Evolutionary conservation across 2,113 vertebrate genomes (phyloP).

Genomic region (Cnemophilus loriae): DNA sequence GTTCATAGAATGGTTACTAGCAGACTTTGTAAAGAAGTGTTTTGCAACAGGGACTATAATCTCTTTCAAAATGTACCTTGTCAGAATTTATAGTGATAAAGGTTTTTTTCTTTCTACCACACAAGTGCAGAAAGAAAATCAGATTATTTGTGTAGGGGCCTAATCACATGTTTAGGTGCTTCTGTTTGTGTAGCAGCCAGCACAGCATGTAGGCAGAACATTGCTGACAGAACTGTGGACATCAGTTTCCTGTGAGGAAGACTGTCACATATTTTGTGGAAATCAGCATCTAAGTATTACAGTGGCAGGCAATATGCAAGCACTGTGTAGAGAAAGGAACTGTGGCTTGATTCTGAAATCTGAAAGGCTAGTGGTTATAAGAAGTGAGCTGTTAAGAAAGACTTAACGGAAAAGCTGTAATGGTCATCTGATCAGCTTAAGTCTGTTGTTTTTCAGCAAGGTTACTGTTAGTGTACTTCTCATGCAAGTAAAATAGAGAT

Average conservation of each 20-base stretch:
- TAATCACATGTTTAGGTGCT: not conserved
- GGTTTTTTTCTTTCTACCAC: not conserved
- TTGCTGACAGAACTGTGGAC: not conserved
- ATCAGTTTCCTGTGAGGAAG: not conserved
- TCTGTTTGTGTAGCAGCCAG: not conserved
- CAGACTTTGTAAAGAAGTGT: not conserved
- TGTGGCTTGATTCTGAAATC: not conserved
- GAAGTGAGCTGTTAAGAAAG: not conserved
- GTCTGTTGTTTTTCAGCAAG: not conserved
- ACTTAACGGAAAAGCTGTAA: not conserved
- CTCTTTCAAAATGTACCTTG: not conserved
- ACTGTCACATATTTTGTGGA: not conserved
- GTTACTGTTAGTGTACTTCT: not conserved
- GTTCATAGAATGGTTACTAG: not conserved
- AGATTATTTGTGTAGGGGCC: not conserved
- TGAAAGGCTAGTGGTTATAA: not conserved
- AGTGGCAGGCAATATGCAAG: not conserved
- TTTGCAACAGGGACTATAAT: not conserved
- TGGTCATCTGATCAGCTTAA: not conserved
- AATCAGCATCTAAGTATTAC: not conserved
- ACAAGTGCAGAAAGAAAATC: not conserved
- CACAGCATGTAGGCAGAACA: not conserved
- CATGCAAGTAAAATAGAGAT: not conserved
- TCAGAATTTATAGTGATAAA: not conserved
- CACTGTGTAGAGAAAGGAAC: not conserved